Conservation (phyloP, 2,113 vertebrate species). For the Danionella cerebrum region DNA sequence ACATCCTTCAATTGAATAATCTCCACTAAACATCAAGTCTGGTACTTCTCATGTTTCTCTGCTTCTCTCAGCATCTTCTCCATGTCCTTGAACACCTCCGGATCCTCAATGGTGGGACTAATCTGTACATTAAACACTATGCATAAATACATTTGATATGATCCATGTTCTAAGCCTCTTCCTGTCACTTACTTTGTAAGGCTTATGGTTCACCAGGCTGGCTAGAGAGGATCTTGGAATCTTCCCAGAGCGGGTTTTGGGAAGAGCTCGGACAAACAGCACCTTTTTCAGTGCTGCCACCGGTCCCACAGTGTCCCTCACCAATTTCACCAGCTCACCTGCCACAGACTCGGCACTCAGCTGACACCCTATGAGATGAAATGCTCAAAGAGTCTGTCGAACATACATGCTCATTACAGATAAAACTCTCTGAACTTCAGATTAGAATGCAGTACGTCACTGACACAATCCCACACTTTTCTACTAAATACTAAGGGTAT, state of each 20-base stretch:
- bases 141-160: no score
- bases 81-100: slow-evolving; percentile 76
- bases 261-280: slow-evolving; percentile 76
- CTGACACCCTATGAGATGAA: slow-evolving; percentile 59
- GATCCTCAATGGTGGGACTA: slow-evolving; percentile 87
- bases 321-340: slow-evolving; percentile 72
- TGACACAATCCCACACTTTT: no score
- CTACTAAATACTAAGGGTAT: no score
- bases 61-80: slow-evolving; percentile 62
- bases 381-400: not conserved
- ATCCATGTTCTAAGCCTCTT: no score
- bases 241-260: slow-evolving; percentile 95
- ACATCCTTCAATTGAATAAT: no score
- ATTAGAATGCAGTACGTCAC: no score
- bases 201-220: slow-evolving; percentile 79
- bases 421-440: no score
- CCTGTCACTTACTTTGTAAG: slow-evolving; percentile 87
- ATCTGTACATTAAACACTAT: slow-evolving; percentile 74
- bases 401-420: not conserved
- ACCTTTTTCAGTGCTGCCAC: slow-evolving; percentile 85
- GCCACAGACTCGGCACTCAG: slow-evolving; percentile 54
- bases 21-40: no score
- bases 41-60: no score
- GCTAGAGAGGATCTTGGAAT: slow-evolving; percentile 83
- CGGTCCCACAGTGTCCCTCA: slow-evolving; percentile 79